A percentile compares a stretch with the other conserved stretches of the same genome.
These are phyloP conservation scores for Trachythela sp. DNA, from an alignment of 64 coral and sea anemone species.

Conservation along the genomic window DNA sequence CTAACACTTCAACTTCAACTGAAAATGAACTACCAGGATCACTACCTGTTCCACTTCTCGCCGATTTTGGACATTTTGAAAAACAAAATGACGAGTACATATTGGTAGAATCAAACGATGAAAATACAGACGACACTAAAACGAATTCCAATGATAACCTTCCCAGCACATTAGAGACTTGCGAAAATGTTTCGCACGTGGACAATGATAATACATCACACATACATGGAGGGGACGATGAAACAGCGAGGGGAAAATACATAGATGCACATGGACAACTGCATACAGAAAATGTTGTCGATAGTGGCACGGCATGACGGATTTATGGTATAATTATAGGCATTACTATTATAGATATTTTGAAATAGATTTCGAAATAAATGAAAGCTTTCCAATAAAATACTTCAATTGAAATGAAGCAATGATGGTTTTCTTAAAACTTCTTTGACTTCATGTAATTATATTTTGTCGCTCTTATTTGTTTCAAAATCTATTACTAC, in stretches of 20 bases:
- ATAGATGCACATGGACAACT: too few relatives aligned
- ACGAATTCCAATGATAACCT: not conserved
- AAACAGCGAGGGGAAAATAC: too few relatives aligned
- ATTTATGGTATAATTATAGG: too few relatives aligned
- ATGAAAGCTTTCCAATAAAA: too few relatives aligned
- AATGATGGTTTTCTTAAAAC: too few relatives aligned
- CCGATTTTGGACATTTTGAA: slow-evolving; percentile 19
- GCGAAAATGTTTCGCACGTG: not conserved
- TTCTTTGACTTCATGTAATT: too few relatives aligned
- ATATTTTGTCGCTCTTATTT: too few relatives aligned
- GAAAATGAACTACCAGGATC: not conserved
- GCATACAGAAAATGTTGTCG: too few relatives aligned
- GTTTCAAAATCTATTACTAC: too few relatives aligned
- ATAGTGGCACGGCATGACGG: slow-evolving; percentile 21
- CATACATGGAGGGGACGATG: not conserved
- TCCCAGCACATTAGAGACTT: not conserved
- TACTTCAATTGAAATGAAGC: too few relatives aligned
- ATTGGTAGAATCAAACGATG: not conserved
- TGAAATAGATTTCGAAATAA: too few relatives aligned
- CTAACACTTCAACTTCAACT: not conserved
- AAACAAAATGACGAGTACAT: not conserved
- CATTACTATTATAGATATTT: too few relatives aligned
- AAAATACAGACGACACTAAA: not conserved
- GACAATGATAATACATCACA: not conserved
- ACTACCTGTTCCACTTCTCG: slow-evolving; percentile 5